These are phyloP conservation scores for Apostichopus japonicus DNA, from an alignment of 35 echinoderm and acorn worm species.

Conservation along the genomic window DNA sequence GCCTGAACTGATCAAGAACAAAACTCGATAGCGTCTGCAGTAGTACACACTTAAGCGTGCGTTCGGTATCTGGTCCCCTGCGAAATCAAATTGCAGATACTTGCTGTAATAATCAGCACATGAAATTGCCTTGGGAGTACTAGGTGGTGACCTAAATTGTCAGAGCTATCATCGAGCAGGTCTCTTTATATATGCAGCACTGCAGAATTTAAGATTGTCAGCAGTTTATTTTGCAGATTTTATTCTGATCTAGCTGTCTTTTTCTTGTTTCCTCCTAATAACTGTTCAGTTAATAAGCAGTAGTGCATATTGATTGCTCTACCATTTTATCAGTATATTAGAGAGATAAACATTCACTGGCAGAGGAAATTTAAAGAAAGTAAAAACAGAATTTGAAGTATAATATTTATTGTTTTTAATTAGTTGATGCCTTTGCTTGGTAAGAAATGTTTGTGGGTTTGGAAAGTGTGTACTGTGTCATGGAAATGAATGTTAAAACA, in stretches of 20 bases:
- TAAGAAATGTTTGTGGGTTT: no score
- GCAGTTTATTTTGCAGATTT: neutral
- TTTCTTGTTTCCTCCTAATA: no score
- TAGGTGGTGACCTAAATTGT: neutral
- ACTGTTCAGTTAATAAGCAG: no score
- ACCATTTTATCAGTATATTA: no score
- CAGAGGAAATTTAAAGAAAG: no score
- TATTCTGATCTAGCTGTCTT: neutral
- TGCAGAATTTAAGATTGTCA: neutral
- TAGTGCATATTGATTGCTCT: no score
- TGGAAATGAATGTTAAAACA: no score
- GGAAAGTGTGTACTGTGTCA: no score
- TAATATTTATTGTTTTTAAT: no score
- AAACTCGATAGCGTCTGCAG: neutral
- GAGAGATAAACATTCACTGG: no score
- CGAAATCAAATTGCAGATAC: slow-evolving; percentile 12
- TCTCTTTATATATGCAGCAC: neutral
- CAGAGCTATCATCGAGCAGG: neutral
- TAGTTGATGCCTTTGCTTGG: no score
- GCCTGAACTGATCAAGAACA: neutral
- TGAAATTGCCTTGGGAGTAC: slow-evolving; percentile 1
- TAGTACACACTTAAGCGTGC: neutral
- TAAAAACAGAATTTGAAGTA: no score
- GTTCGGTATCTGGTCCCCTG: neutral
- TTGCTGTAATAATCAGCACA: slow-evolving; percentile 37